Percentiles rank a stretch among this genome's conserved stretches.
phyloP scores from a whole-genome alignment of 2,888 invertebrate genomes.

The Pandemis corylana region DNA sequence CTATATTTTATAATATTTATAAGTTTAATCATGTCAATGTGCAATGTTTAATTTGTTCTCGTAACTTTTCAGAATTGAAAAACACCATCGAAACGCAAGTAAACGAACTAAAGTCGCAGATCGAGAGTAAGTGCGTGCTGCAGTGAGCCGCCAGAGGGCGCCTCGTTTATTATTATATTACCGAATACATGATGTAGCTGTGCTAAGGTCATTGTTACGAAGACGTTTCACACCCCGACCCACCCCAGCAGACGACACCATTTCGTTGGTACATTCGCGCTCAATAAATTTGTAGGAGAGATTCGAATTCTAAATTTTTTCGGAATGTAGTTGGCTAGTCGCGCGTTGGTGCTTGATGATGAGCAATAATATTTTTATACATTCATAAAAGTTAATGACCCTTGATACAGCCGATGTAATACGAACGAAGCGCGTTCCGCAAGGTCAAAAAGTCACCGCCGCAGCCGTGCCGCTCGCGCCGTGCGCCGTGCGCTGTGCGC shows the following conservation, averaged over 20 bases:
- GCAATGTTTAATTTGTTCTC: neutral
- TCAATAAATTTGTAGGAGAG: conserved; percentile 74
- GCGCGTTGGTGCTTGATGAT: conserved; percentile 84
- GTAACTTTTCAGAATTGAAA: conserved; percentile 94
- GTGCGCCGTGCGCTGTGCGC: conserved; percentile 42
- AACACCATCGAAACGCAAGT: conserved; percentile 98
- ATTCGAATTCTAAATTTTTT: conserved; percentile 77
- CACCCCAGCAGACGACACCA: conserved; percentile 55
- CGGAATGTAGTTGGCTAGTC: conserved; percentile 80
- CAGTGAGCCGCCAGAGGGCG: conserved; percentile 87
- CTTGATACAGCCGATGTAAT: conserved; percentile 54
- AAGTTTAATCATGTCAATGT: too few species aligned
- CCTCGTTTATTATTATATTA: conserved; percentile 54
- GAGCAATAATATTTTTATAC: conserved; percentile 85
- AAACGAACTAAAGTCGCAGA: conserved; percentile 97
- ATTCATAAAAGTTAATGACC: conserved; percentile 76
- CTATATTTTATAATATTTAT: too few species aligned
- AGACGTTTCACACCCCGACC: conserved; percentile 60
- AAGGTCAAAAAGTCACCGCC: conserved; percentile 74
- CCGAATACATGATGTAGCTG: conserved; percentile 83
- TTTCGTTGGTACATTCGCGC: conserved; percentile 73
- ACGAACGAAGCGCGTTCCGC: conserved; percentile 53
- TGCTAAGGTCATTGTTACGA: conserved; percentile 75
- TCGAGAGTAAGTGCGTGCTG: conserved; percentile 98
- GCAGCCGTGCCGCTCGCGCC: conserved; percentile 44